phyloP scores from a whole-genome alignment of 1,140 invertebrate genomes.

The Leucophenga varia region DNA sequence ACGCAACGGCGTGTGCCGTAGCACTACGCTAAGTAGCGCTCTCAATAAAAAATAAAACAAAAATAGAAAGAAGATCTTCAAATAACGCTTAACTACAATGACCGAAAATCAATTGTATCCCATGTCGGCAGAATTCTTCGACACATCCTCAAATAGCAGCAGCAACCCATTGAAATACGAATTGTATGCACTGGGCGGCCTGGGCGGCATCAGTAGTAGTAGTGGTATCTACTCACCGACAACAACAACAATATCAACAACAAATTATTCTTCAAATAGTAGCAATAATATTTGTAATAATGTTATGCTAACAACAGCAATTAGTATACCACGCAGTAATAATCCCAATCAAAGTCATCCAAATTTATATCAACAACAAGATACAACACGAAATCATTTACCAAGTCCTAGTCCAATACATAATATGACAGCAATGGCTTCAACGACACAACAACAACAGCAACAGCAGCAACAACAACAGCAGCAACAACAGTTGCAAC shows the following conservation, averaged over 20 bases:
- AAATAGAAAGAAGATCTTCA: too few relatives aligned
- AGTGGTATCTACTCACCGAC: conserved; percentile 6
- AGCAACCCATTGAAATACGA: conserved; percentile 51
- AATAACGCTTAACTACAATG: conserved; percentile 30
- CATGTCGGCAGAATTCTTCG: conserved; percentile 55
- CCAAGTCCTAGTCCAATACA: conserved; percentile 26
- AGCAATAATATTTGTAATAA: conserved; percentile 26
- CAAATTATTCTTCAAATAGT: too few relatives aligned
- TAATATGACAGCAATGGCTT: conserved; percentile 30
- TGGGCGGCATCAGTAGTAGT: conserved; percentile 1
- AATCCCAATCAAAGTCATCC: conserved; percentile 47
- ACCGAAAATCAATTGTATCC: conserved; percentile 53
- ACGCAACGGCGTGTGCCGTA: too few relatives aligned
- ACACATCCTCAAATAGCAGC: conserved; percentile 52
- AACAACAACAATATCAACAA: conserved; percentile 25
- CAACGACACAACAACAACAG: conserved; percentile 20
- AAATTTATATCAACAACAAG: conserved; percentile 32
- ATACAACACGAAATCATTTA: conserved; percentile 28
- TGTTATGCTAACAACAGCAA: conserved; percentile 51
- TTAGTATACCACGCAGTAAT: conserved; percentile 52
- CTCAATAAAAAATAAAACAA: too few relatives aligned
- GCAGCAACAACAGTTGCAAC: conserved; percentile 28
- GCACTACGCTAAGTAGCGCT: too few relatives aligned
- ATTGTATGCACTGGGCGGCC: conserved; percentile 35
- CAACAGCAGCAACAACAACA: conserved; percentile 10